Percentiles rank a stretch among this genome's conserved stretches.
Evolutionary conservation across 2,113 vertebrate species (phyloP).

Genomic region (Pyrgilauda ruficollis): DNA sequence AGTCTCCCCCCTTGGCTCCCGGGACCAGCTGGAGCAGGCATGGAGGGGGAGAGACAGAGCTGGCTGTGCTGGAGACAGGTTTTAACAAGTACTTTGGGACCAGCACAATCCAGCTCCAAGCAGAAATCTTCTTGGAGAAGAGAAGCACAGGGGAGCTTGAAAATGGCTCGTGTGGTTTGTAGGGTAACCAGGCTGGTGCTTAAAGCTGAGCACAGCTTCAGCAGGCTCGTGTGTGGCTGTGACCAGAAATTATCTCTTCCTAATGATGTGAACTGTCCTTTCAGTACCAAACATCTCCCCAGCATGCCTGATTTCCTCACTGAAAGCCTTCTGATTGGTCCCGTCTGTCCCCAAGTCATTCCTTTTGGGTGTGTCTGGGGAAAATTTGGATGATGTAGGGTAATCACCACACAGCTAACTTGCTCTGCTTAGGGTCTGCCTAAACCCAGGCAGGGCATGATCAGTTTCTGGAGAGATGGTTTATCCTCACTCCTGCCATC

Average conservation of each 20-base stretch:
- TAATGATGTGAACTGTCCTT: neutral
- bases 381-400: neutral
- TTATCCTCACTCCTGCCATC: neutral
- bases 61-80: neutral
- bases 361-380: neutral
- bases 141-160: neutral
- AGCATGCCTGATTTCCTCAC: neutral
- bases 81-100: constrained; percentile 12
- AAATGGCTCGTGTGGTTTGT: rapidly evolving
- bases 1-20: neutral
- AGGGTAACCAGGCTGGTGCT: neutral
- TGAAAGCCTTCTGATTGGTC: neutral
- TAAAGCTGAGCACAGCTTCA: neutral
- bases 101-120: neutral
- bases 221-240: neutral
- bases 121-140: neutral
- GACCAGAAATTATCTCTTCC: neutral
- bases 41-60: neutral
- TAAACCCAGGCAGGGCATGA: neutral
- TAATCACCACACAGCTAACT: neutral
- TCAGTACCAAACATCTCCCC: neutral
- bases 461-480: neutral
- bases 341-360: neutral
- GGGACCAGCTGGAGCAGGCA: neutral
- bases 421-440: neutral